These are phyloP conservation scores for Betta splendens DNA, from an alignment of 2,797 vertebrate species.

Conservation along the genomic window DNA sequence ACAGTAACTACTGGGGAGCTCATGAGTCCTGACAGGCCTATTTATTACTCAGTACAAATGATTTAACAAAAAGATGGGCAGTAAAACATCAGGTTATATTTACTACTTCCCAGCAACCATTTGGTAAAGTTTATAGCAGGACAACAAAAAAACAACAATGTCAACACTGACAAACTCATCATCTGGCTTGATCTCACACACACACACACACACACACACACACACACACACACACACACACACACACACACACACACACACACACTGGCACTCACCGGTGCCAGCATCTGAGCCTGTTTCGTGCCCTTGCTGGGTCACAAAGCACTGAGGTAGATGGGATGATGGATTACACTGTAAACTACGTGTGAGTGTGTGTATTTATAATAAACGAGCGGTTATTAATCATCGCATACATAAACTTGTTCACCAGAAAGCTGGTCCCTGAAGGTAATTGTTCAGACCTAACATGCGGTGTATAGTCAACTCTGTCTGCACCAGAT, in stretches of 20 bases:
- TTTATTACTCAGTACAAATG: background rate
- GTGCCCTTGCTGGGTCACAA: slow-evolving; percentile 16
- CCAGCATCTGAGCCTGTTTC: background rate
- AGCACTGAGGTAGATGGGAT: slow-evolving; percentile 20
- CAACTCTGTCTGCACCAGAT: too few relatives aligned
- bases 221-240: slow-evolving; percentile 1
- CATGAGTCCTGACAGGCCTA: slow-evolving; percentile 5
- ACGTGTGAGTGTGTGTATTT: slow-evolving; percentile 1
- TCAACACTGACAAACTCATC: slow-evolving; percentile 1
- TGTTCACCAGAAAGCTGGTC: background rate
- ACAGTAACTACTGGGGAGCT: too few relatives aligned
- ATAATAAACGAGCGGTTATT: background rate
- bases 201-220: background rate
- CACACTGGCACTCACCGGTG: slow-evolving; percentile 4
- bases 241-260: background rate
- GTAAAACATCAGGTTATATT: slow-evolving; percentile 13
- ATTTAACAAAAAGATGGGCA: slow-evolving; percentile 30
- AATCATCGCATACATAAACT: background rate
- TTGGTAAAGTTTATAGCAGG: background rate
- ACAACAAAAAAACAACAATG: slow-evolving; percentile 9
- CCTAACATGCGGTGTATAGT: background rate
- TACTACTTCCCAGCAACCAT: background rate
- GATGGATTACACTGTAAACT: slow-evolving; percentile 39
- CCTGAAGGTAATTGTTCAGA: background rate
- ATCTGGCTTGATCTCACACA: background rate